Evolutionary conservation across 2,113 vertebrate species (phyloP).

Genomic region (Phoenicopterus ruber): DNA sequence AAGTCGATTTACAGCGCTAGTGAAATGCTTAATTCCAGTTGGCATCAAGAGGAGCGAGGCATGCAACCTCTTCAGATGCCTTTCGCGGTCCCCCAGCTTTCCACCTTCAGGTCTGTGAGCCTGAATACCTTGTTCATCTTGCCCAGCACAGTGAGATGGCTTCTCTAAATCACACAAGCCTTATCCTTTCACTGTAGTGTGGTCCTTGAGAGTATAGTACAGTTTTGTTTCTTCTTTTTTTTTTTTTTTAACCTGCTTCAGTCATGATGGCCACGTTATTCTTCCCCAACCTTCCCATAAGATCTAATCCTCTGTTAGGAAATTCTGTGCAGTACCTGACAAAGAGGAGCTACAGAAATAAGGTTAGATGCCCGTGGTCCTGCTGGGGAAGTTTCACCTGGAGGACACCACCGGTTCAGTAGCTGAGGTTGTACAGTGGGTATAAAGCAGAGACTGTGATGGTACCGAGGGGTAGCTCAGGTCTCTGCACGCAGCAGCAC

Average conservation of each 20-base stretch:
- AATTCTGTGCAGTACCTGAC: background rate
- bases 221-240: background rate
- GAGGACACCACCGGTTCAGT: background rate
- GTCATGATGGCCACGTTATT: background rate
- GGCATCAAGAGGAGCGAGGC: background rate
- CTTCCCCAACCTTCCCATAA: background rate
- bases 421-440: background rate
- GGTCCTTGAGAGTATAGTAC: background rate
- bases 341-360: background rate
- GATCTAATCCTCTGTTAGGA: background rate
- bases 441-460: background rate
- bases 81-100: background rate
- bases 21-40: background rate
- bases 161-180: background rate
- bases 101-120: background rate
- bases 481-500: background rate
- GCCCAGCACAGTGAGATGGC: background rate
- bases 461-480: background rate
- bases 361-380: background rate
- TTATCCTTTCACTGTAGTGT: background rate
- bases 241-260: background rate
- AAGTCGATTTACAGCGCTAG: background rate
- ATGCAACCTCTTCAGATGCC: background rate
- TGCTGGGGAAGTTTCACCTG: background rate
- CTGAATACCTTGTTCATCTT: background rate